A percentile compares a stretch with the other conserved stretches of the same genome.
These are phyloP conservation scores for Drosophila nannoptera DNA, from an alignment of 1,140 invertebrate species.

Conservation along the genomic window DNA sequence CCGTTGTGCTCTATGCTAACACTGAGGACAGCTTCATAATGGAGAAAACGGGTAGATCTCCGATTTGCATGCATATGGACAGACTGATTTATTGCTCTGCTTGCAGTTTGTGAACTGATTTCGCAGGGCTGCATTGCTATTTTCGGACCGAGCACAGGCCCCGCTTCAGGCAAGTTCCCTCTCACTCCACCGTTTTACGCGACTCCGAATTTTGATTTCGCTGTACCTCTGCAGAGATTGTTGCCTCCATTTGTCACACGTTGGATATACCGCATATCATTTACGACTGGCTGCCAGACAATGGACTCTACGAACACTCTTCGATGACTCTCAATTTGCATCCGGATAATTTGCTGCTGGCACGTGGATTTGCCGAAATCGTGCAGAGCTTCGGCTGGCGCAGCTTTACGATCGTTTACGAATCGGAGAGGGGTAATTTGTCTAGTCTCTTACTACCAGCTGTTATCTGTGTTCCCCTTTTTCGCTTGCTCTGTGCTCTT, in stretches of 20 bases:
- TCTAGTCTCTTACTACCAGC: no score
- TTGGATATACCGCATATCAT: constrained; percentile 87
- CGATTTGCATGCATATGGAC: background rate
- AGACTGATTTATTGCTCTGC: background rate
- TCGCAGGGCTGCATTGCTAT: constrained; percentile 86
- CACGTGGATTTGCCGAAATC: constrained; percentile 87
- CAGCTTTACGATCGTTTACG: constrained; percentile 89
- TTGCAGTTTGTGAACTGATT: constrained; percentile 81
- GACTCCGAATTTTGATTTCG: background rate
- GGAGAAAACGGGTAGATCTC: constrained; percentile 77
- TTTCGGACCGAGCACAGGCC: constrained; percentile 86
- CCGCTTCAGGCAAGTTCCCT: constrained; percentile 81
- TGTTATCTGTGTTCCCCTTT: no score
- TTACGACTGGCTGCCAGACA: constrained; percentile 84
- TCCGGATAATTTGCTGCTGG: constrained; percentile 85
- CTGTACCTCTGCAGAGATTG: constrained; percentile 80
- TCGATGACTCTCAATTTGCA: constrained; percentile 85
- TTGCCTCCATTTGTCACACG: constrained; percentile 85
- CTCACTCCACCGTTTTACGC: background rate
- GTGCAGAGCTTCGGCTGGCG: constrained; percentile 88
- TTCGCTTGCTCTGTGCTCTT: no score
- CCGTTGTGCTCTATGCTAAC: constrained; percentile 72
- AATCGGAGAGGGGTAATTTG: constrained; percentile 84
- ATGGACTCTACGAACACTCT: constrained; percentile 77
- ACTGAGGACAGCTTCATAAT: constrained; percentile 79